phyloP scores from a whole-genome alignment of 2,113 vertebrate genomes.

The Colinus virginianus region DNA sequence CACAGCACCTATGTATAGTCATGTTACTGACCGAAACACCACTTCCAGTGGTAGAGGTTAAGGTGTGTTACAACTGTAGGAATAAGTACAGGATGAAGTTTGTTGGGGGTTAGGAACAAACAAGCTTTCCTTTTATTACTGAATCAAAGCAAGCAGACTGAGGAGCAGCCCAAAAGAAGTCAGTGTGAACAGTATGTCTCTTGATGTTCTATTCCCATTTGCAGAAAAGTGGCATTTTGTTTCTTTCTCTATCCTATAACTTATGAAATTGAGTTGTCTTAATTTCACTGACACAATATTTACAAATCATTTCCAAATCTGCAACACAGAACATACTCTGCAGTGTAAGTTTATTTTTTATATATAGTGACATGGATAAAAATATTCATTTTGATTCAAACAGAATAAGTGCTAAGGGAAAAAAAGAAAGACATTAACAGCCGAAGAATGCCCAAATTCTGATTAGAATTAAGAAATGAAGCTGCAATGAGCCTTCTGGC shows the following conservation, averaged over 20 bases:
- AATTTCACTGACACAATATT: not conserved
- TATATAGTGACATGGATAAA: not conserved
- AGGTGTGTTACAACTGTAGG: not conserved
- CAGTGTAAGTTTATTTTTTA: not conserved
- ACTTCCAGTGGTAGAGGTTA: not conserved
- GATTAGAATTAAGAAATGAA: not conserved
- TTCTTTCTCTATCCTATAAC: not conserved
- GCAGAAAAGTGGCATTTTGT: not conserved
- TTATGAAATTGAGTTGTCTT: not conserved
- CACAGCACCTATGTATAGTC: not conserved
- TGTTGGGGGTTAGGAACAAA: not conserved
- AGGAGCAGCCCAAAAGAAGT: conserved; percentile 7
- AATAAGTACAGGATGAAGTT: not conserved
- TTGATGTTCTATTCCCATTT: not conserved
- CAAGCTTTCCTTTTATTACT: conserved; percentile 16
- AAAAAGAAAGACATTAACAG: not conserved
- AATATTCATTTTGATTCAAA: not conserved
- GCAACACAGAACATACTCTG: not conserved
- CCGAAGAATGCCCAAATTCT: not conserved
- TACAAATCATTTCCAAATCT: not conserved
- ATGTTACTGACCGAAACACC: not conserved
- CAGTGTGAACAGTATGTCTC: not conserved
- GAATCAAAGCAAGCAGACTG: not conserved
- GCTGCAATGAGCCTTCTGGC: not conserved
- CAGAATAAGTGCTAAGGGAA: not conserved